A percentile compares a stretch with the other conserved stretches of the same genome.
These are phyloP conservation scores for Cydia fagiglandana DNA, from an alignment of 1,140 invertebrate genomes.

Conservation along the genomic window DNA sequence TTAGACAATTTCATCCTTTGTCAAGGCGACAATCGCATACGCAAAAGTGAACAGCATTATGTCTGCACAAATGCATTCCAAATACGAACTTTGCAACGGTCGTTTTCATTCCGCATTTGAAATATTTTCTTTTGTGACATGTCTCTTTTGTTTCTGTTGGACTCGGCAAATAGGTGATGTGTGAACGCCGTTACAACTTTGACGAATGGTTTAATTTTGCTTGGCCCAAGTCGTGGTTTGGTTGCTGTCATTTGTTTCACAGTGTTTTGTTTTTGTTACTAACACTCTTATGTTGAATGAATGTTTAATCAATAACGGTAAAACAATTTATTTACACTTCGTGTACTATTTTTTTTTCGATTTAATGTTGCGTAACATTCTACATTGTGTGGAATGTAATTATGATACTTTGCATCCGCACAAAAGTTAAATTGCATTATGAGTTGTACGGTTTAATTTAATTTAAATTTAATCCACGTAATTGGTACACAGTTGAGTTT, in stretches of 20 bases:
- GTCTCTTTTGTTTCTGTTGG: not conserved
- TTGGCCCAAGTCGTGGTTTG: not conserved
- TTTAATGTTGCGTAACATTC: not conserved
- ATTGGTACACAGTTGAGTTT: too few relatives aligned
- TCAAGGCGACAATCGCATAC: not conserved
- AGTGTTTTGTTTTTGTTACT: not conserved
- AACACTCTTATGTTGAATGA: not conserved
- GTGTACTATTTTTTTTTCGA: not conserved
- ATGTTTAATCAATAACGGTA: not conserved
- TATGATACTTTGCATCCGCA: too few relatives aligned
- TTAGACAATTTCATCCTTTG: constrained; percentile 21
- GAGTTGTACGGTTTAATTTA: too few relatives aligned
- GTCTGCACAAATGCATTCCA: constrained; percentile 3
- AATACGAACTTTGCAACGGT: not conserved
- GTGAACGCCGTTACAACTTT: not conserved
- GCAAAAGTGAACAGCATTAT: not conserved
- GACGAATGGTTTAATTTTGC: not conserved
- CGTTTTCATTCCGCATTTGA: not conserved
- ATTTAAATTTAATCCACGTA: too few relatives aligned
- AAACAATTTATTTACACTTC: not conserved
- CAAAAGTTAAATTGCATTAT: too few relatives aligned
- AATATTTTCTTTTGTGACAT: not conserved
- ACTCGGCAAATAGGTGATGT: not conserved
- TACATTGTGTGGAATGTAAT: too few relatives aligned
- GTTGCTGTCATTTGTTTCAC: constrained; percentile 1